Evolutionary conservation across 2,113 vertebrate species (phyloP).

Genomic region (Eclectus roratus): DNA sequence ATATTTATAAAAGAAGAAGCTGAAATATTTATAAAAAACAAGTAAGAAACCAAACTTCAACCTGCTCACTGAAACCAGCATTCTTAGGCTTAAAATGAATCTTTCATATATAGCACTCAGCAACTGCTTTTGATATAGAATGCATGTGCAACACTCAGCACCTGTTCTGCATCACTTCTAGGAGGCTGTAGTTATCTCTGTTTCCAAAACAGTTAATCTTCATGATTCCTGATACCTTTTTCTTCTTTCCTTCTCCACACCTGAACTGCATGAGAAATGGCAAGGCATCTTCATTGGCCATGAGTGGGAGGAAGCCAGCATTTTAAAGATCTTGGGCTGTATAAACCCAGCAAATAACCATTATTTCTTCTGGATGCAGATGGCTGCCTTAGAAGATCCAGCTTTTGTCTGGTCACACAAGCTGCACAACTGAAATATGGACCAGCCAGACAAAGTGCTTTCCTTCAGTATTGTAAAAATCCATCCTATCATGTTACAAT

Average conservation of each 20-base stretch:
- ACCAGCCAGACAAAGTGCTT: not conserved
- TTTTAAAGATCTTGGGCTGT: not conserved
- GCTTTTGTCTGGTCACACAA: not conserved
- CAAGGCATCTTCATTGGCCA: not conserved
- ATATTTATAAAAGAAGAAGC: not conserved
- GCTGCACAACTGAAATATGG: not conserved
- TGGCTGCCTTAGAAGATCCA: not conserved
- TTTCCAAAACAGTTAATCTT: not conserved
- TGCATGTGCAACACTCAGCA: not conserved
- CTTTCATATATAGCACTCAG: not conserved
- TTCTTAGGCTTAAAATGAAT: not conserved
- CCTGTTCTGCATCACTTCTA: not conserved
- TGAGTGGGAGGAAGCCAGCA: not conserved
- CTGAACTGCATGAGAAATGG: not conserved
- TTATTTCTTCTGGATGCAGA: not conserved
- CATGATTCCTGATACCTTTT: not conserved
- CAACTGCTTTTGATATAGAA: not conserved
- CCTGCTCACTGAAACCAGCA: not conserved
- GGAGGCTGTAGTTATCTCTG: not conserved
- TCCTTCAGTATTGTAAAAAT: not conserved
- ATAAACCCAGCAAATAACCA: not conserved
- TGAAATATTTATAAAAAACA: not conserved
- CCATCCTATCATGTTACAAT: not conserved
- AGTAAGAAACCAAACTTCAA: not conserved
- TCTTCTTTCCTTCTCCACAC: not conserved